phyloP scores from a whole-genome alignment of 2,113 vertebrate genomes.

The Leptosomus discolor region DNA sequence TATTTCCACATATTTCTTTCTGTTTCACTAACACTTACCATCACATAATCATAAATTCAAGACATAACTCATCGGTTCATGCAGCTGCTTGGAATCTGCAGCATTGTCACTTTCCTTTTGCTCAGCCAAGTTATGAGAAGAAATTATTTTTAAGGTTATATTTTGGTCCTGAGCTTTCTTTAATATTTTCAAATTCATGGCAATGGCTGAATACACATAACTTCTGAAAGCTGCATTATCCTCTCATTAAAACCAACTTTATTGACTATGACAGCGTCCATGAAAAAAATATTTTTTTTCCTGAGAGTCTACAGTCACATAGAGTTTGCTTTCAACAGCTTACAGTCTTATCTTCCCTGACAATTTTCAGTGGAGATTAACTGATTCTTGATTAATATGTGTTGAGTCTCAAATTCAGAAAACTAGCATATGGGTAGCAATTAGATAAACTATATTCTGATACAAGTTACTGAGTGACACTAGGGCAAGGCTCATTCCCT shows the following conservation, averaged over 20 bases:
- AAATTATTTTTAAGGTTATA: background rate
- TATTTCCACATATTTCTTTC: background rate
- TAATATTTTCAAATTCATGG: background rate
- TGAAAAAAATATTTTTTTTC: background rate
- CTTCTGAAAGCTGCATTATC: background rate
- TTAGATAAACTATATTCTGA: background rate
- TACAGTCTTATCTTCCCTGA: background rate
- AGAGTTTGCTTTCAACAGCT: background rate
- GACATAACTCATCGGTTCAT: background rate
- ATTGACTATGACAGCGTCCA: background rate
- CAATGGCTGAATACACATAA: background rate
- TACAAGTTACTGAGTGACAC: background rate
- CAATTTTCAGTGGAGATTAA: background rate
- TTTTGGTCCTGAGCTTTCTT: background rate
- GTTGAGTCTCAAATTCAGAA: background rate
- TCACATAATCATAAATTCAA: background rate
- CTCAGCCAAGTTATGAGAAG: background rate
- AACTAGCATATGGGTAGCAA: background rate
- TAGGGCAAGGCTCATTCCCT: background rate
- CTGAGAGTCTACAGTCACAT: background rate
- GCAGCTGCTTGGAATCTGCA: background rate
- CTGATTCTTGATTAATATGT: background rate
- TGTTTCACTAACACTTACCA: background rate
- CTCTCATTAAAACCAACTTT: background rate
- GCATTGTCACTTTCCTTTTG: background rate